Base-by-base conservation (phyloP, 2,113 vertebrate species). In the Micromys minutus region DNA sequence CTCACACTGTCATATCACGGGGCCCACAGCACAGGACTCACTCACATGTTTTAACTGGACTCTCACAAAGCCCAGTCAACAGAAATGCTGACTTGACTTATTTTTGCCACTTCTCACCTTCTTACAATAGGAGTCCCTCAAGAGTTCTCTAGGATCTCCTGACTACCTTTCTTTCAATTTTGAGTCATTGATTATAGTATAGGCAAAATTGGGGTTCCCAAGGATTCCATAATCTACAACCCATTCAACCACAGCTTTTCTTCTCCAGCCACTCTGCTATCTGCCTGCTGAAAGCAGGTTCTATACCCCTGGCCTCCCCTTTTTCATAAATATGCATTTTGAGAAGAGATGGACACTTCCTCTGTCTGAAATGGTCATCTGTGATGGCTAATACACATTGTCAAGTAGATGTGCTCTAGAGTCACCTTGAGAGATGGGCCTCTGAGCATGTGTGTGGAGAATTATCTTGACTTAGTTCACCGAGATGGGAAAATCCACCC, bases 281-380 rank as follows among this genome's bases (percentile, higher is more conserved):
- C n/a, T 81, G 45, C 89, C 67, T 69, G 1, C 91, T 86, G 31
- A 92, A 90, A 59, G 17, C 19, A 81, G 90, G 45, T 67, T 92
- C 81, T 85, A 61, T 42, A 0, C 0, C 16, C 45, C 29, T 52
- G 24, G 34, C 19, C 81, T 45, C 36, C 7, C 26, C 50, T 59
- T 74, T 83, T 21, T 90, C 29, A 39, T 29, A 1, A 45, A 50
- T 17, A 75, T 24, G 50, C 19, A 6, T 50, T 29, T 1, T 17
- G 80, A 89, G 55, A 74, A 29, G 12, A 26, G 42, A 39, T 0
- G 5, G 39, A 59, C 24, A 5, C 61, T 86, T 52, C 2, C 45
- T 17, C 34, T 42, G 26, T 17, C 34, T 39, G 26, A 29, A 19
- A 21, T 5, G 1, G 67, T 55, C 26, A 55, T 57, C 42, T 67